Percentiles rank a stretch among this genome's conserved stretches.
These are phyloP conservation scores for Cosmorhoe ocellata DNA, from an alignment of 2,888 invertebrate genomes.

Conservation along the genomic window DNA sequence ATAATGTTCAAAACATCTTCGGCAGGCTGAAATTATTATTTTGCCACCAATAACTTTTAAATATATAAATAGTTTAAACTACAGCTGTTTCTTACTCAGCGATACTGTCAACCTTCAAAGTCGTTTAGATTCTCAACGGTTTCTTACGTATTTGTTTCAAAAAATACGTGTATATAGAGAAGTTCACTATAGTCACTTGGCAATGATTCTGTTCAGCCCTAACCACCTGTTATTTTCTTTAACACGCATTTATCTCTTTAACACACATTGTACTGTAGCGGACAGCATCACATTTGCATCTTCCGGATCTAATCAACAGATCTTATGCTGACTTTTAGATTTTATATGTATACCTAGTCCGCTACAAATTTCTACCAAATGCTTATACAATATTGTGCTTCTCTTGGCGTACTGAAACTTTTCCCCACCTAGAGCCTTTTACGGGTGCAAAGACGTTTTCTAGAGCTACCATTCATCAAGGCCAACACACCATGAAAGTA, in stretches of 20 bases:
- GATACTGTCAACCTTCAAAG: constrained; percentile 17
- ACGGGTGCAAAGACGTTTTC: no score
- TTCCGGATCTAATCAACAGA: no score
- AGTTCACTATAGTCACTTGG: constrained; percentile 20
- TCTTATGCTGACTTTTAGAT: no score
- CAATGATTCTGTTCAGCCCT: constrained; percentile 13
- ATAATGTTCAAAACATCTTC: background rate
- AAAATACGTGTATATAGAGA: constrained; percentile 17
- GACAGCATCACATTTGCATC: background rate
- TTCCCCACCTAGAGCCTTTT: no score
- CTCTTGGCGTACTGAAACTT: no score
- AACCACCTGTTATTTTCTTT: constrained; percentile 28
- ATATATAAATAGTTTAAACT: background rate
- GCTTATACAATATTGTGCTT: no score
- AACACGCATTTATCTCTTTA: constrained; percentile 5
- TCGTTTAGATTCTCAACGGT: constrained; percentile 22
- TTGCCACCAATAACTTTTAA: no score
- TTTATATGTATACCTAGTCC: no score
- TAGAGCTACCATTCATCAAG: no score
- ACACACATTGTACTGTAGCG: constrained; percentile 4
- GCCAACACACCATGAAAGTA: no score
- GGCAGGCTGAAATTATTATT: background rate
- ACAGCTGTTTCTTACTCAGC: constrained; percentile 4
- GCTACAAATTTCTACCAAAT: no score
- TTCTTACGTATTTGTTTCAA: constrained; percentile 8